A percentile compares a stretch with the other conserved stretches of the same genome.
Conservation (phyloP, 2,797 vertebrate species). For the Phoxinus dragarum region DNA sequence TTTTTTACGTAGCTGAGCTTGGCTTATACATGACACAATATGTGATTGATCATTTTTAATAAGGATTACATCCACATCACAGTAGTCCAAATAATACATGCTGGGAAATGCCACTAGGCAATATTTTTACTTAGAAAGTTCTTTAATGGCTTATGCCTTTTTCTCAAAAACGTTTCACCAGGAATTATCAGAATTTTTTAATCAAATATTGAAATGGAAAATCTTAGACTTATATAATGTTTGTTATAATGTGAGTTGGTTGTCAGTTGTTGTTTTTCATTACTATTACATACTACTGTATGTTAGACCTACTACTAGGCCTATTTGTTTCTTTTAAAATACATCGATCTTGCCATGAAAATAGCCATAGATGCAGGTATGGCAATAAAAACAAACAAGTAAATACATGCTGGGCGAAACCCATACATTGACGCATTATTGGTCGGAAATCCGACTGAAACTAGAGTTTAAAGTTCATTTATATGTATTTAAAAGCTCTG, state of each 20-base stretch:
- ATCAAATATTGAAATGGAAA: background rate
- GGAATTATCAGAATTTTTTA: background rate
- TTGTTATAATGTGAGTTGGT: background rate
- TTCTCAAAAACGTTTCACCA: background rate
- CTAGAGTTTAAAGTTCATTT: background rate
- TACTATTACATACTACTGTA: background rate
- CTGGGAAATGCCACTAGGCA: background rate
- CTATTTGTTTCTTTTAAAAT: background rate
- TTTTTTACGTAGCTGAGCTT: background rate
- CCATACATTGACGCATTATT: background rate
- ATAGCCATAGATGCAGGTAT: background rate
- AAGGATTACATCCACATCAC: background rate
- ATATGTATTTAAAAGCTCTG: slow-evolving; percentile 5
- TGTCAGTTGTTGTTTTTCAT: background rate
- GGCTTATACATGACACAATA: background rate
- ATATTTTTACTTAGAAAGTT: background rate
- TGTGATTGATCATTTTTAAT: background rate
- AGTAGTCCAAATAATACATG: background rate
- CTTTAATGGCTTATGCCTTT: background rate
- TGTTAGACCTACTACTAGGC: background rate
- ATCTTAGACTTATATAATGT: background rate
- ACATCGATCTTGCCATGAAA: background rate
- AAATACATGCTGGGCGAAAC: background rate
- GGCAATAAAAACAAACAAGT: background rate
- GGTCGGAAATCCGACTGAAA: background rate